Evolutionary conservation across 2,113 vertebrate species (phyloP).

Genomic region (Balaenoptera acutorostrata): DNA sequence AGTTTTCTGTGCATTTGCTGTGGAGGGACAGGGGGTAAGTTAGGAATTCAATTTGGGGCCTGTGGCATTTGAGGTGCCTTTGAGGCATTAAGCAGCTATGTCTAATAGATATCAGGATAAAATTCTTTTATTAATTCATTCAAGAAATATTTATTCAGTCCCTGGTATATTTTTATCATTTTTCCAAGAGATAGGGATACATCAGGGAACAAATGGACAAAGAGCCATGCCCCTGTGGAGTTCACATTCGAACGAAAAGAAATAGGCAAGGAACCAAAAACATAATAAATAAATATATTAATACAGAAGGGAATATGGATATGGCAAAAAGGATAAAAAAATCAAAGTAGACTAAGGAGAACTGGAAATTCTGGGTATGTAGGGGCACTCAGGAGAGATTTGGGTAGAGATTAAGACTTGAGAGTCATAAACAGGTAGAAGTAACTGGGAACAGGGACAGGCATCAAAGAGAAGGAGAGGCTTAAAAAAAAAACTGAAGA

Average conservation of each 20-base stretch:
- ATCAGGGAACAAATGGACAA: background rate
- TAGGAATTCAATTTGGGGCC: background rate
- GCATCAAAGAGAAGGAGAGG: background rate
- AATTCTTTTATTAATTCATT: background rate
- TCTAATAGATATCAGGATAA: background rate
- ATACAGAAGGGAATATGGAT: background rate
- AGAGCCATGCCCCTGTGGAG: rapidly evolving
- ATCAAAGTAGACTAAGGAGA: background rate
- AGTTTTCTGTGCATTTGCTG: background rate
- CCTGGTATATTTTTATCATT: background rate
- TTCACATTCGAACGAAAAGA: background rate
- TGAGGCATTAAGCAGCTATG: background rate
- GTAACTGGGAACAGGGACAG: background rate
- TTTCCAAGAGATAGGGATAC: background rate
- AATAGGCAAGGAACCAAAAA: background rate
- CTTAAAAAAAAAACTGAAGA: background rate
- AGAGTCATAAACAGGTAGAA: background rate
- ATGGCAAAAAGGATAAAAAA: background rate
- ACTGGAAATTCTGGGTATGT: background rate
- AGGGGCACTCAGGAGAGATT: background rate
- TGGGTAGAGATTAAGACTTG: background rate
- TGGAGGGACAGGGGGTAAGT: background rate
- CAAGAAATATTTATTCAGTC: background rate
- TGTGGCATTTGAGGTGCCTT: background rate
- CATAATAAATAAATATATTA: background rate